These are phyloP conservation scores for Bradypodion pumilum DNA, from an alignment of 2,797 vertebrate genomes.

Conservation along the genomic window DNA sequence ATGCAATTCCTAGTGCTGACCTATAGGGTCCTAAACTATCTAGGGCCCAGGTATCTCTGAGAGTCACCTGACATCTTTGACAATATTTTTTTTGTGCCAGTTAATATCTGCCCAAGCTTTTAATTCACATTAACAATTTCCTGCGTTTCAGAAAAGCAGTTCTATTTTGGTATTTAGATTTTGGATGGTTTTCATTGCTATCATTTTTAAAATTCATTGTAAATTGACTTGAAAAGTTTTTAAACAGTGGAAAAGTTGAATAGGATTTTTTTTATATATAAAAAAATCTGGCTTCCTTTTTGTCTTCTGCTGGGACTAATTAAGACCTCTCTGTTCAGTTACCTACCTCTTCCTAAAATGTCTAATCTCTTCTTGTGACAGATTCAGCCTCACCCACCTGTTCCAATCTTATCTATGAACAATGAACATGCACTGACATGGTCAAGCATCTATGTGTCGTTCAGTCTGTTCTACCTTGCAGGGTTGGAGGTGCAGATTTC, in stretches of 20 bases:
- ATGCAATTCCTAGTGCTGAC: neutral
- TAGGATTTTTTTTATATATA: too few species aligned
- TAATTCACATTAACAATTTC: neutral
- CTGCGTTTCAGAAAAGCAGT: neutral
- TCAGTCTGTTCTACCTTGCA: too few species aligned
- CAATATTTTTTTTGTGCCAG: neutral
- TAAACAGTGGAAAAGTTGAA: neutral
- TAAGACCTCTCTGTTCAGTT: neutral
- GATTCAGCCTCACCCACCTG: too few species aligned
- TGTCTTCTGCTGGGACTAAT: neutral
- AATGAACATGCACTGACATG: too few species aligned
- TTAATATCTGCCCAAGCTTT: neutral
- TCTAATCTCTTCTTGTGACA: neutral
- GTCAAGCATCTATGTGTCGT: too few species aligned
- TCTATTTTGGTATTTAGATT: neutral
- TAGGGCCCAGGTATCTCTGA: neutral
- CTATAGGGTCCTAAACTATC: neutral
- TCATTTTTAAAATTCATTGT: neutral
- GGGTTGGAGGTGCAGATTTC: too few species aligned
- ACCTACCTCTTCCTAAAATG: neutral
- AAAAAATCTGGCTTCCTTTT: too few species aligned
- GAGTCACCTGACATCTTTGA: neutral
- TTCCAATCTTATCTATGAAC: too few species aligned
- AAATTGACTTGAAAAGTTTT: neutral
- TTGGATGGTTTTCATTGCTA: neutral